These are phyloP conservation scores for Henricia sp. DNA, from an alignment of 53 echinoderm and acorn worm genomes.

Conservation along the genomic window DNA sequence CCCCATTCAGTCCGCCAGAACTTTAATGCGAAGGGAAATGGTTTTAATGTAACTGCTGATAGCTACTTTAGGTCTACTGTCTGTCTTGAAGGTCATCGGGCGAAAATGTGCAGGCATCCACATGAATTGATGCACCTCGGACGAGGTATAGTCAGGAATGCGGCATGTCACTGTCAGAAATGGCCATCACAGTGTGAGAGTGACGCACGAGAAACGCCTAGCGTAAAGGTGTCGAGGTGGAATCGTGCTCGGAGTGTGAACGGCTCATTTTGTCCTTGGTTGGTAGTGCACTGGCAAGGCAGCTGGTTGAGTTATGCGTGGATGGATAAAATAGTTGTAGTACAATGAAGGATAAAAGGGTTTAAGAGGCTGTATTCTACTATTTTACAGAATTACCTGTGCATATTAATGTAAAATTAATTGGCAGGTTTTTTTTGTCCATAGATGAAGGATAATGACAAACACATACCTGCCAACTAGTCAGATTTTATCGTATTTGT, in stretches of 20 bases:
- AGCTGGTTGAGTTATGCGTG: not conserved
- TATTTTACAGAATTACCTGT: too few species aligned
- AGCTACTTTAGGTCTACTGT: slow-evolving; percentile 27
- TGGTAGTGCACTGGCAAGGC: not conserved
- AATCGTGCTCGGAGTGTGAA: slow-evolving; percentile 55
- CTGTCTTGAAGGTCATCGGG: slow-evolving; percentile 29
- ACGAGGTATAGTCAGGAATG: slow-evolving; percentile 37
- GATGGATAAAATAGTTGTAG: too few species aligned
- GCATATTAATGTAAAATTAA: too few species aligned
- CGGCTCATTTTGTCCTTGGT: slow-evolving; percentile 59
- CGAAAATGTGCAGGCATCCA: not conserved
- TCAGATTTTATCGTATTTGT: too few species aligned
- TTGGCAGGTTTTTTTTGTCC: too few species aligned
- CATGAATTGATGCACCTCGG: slow-evolving; percentile 25
- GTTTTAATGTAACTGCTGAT: slow-evolving; percentile 46
- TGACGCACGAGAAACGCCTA: slow-evolving; percentile 24
- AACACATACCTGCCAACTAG: too few species aligned
- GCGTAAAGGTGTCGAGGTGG: slow-evolving; percentile 51
- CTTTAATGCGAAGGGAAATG: slow-evolving; percentile 45
- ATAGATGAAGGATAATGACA: too few species aligned
- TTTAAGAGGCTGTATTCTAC: too few species aligned
- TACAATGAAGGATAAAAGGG: too few species aligned
- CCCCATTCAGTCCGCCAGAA: slow-evolving; percentile 34
- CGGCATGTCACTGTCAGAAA: not conserved
- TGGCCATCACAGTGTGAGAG: slow-evolving; percentile 26